Conservation (phyloP, 2,113 vertebrate genomes). For the Ahaetulla prasina region DNA sequence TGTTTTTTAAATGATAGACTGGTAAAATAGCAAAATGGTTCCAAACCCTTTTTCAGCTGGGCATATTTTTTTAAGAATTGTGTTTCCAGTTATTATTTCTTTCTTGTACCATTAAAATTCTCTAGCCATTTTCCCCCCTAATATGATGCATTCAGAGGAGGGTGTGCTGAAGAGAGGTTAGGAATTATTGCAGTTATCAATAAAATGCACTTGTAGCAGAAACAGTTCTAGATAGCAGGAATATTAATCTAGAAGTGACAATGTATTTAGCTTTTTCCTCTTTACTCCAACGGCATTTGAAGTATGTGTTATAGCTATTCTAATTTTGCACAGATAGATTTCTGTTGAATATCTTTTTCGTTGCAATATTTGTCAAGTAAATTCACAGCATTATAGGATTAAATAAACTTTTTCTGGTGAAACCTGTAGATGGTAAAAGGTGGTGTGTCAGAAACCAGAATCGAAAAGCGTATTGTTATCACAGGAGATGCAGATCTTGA, state of each 20-base stretch:
- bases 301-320: background rate
- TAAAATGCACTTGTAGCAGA: background rate
- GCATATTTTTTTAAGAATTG: background rate
- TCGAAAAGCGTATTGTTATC: conserved; percentile 98
- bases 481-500: conserved; percentile 96
- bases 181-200: background rate
- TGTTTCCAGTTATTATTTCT: background rate
- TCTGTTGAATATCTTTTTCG: background rate
- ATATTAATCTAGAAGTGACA: background rate
- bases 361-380: background rate
- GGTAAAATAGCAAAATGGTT: background rate
- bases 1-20: background rate
- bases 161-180: background rate
- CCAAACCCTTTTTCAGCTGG: background rate
- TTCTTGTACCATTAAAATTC: background rate
- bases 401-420: background rate
- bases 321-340: background rate
- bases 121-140: background rate
- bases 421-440: conserved; percentile 83
- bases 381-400: background rate
- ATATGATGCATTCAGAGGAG: no score
- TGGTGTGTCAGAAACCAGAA: conserved; percentile 96
- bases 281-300: background rate
- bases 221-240: background rate
- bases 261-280: background rate